These are phyloP conservation scores for Troglohyphantes excavatus DNA, from an alignment of 2,888 invertebrate genomes.

Conservation along the genomic window DNA sequence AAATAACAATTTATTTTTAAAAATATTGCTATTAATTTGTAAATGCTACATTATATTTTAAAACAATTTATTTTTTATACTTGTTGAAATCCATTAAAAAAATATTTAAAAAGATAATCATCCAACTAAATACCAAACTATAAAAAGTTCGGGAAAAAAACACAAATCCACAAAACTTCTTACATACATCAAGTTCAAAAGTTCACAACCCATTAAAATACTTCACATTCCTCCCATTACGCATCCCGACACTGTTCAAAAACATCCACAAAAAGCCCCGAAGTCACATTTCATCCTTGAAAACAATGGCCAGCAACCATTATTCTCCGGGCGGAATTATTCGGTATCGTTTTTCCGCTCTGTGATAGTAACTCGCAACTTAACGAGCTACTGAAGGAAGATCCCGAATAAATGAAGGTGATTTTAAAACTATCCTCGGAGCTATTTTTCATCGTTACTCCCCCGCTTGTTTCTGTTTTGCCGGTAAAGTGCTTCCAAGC, in stretches of 20 bases:
- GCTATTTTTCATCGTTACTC: slow-evolving; percentile 47
- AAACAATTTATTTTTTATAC: too few relatives aligned
- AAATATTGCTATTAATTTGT: too few relatives aligned
- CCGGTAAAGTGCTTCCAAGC: neutral
- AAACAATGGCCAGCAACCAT: slow-evolving; percentile 13
- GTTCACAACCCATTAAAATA: neutral
- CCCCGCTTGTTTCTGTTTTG: slow-evolving; percentile 8
- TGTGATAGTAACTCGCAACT: neutral
- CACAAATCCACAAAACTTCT: neutral
- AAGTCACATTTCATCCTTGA: neutral
- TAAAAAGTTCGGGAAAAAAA: neutral
- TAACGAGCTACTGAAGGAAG: slow-evolving; percentile 27
- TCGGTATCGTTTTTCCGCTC: neutral
- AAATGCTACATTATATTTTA: too few relatives aligned
- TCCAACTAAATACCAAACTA: neutral
- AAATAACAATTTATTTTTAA: too few relatives aligned
- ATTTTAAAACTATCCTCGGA: slow-evolving; percentile 49
- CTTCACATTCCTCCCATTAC: neutral
- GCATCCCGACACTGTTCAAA: neutral
- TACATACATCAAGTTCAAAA: neutral
- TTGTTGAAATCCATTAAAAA: neutral
- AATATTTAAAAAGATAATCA: too few relatives aligned
- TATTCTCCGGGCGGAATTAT: neutral
- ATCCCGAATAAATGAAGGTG: slow-evolving; percentile 63
- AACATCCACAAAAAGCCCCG: neutral